Evolutionary conservation across 2,888 invertebrate genomes (phyloP).

Genomic region (Macroteleia sp.): DNA sequence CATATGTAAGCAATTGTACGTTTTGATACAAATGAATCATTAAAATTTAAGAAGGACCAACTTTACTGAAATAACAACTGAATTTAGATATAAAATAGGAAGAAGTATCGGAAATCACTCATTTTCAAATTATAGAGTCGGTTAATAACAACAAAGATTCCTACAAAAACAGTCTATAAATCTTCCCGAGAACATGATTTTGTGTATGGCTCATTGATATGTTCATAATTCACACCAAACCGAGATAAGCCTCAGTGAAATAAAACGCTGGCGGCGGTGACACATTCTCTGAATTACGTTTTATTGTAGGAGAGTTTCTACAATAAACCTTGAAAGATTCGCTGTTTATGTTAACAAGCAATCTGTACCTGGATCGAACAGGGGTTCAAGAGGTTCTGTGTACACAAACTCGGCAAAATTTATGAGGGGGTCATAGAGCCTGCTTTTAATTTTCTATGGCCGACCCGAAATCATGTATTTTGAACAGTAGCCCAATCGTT

Average conservation of each 20-base stretch:
- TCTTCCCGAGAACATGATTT: constrained; percentile 44
- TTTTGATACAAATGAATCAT: too few relatives aligned
- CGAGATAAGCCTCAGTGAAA: constrained; percentile 52
- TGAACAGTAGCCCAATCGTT: constrained; percentile 42
- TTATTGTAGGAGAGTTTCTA: constrained; percentile 29
- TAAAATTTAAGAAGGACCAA: too few relatives aligned
- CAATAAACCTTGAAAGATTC: constrained; percentile 28
- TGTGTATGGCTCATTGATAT: constrained; percentile 15
- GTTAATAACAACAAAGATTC: not conserved
- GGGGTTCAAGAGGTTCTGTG: constrained; percentile 36
- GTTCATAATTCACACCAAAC: constrained; percentile 47
- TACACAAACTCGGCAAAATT: constrained; percentile 36
- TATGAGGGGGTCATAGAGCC: constrained; percentile 56
- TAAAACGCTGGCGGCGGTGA: constrained; percentile 13
- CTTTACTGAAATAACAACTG: too few relatives aligned
- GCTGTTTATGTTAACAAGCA: constrained; percentile 34
- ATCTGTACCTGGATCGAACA: constrained; percentile 49
- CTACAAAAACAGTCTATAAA: constrained; percentile 53
- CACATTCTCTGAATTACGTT: constrained; percentile 27
- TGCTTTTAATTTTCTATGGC: constrained; percentile 48
- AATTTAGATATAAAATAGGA: too few relatives aligned
- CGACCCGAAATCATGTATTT: constrained; percentile 20
- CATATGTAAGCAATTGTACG: too few relatives aligned
- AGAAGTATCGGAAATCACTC: not conserved
- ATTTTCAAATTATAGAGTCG: constrained; percentile 48